Base-by-base conservation (phyloP, 1,140 invertebrate species). In the Lordiphosa clarofinis region DNA sequence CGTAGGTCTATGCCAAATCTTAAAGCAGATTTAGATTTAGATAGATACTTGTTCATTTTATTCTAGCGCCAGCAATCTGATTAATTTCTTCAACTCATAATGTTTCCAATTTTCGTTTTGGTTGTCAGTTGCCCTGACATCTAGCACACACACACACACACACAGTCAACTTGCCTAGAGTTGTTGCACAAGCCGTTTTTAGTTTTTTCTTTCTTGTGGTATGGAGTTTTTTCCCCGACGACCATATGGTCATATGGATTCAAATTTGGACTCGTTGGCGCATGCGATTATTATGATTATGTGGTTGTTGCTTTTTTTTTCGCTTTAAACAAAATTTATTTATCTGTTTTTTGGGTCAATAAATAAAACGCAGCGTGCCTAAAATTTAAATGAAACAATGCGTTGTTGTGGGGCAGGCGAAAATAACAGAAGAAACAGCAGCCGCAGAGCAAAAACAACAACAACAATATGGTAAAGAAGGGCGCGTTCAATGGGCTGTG, bases 331-430 rank as follows among this genome's bases (percentile, higher is more conserved):
- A 68, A 72, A 69, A 82, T 76, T 73, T 81, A 82, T 82, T 82
- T 82, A 84, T 82, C 76, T 84, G 76, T 38, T 84, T 82, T 82
- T 66, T 82, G 76, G 76, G 76, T 82, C 76, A 82, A 82, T 82
- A 82, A 82, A 81, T 81, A 81, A 76, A 72, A 56, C 63, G 62
- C 76, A 72, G 67, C 73, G 78, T 82, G 76, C 78, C 76, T 72
- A 82, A 81, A 81, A 81, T 81, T 82, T 74, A 76, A 81, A 81
- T 81, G 76, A 71, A 72, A 64, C 68, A 65, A 63, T 54, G 70
- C 64, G 52, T 37, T 33, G 36, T 48, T 33, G 36, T 53, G 31
- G 56, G 13, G 37, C 15, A 21, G 36, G 38, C 47, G 24, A 68
- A 66, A 73, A 72, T 24, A 24, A 24, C 21, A 24, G 21, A 60